Conservation (phyloP, 1,140 invertebrate genomes). For the Meloidogyne hapla region DNA sequence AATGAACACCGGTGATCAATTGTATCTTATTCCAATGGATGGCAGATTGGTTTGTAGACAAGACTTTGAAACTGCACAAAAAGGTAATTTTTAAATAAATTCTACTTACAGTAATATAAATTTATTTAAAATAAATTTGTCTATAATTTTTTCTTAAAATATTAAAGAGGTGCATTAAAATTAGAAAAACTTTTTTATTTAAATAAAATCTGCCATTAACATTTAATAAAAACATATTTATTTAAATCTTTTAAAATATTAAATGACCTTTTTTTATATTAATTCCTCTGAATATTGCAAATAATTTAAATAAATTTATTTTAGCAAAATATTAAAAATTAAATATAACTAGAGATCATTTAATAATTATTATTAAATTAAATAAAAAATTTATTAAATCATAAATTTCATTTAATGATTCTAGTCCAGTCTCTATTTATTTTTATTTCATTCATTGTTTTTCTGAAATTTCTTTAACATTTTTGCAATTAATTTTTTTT, state of each 20-base stretch:
- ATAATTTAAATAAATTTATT: conserved; percentile 13
- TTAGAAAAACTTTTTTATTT: no score
- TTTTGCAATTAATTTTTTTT: no score
- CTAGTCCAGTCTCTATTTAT: no score
- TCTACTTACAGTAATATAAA: background rate
- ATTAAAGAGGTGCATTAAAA: background rate
- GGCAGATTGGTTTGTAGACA: conserved; percentile 60
- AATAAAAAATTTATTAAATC: no score
- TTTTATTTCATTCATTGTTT: no score
- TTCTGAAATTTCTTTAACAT: no score
- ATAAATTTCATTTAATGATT: no score
- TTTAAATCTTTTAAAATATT: conserved; percentile 12
- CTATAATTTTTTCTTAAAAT: conserved; percentile 2
- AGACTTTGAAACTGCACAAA: conserved; percentile 60
- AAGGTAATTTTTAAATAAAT: conserved; percentile 58
- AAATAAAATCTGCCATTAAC: conserved; percentile 2
- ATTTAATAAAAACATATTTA: conserved; percentile 16
- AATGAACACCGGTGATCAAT: conserved; percentile 58
- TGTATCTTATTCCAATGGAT: conserved; percentile 62
- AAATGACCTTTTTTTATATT: no score
- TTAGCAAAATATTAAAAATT: no score
- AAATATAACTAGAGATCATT: no score
- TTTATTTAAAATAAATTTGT: conserved; percentile 14
- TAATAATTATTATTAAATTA: no score
- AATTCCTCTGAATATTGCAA: background rate